Evolutionary conservation across 35 echinoderm and acorn worm genomes (phyloP), one percentile per base, ranked within the genome.

Genomic region (Ophiothrix spiculata): DNA sequence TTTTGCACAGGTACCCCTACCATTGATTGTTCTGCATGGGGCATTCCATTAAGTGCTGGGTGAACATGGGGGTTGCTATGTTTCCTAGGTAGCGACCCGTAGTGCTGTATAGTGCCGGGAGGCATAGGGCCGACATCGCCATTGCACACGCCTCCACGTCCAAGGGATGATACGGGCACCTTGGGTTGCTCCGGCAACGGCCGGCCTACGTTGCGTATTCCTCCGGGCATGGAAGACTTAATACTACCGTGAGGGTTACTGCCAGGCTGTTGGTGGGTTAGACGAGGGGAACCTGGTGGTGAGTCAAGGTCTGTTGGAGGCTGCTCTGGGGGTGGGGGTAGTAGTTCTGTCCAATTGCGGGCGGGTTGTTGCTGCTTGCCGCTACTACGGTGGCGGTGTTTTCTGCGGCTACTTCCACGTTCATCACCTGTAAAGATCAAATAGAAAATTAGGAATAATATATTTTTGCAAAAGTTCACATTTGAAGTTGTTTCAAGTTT

Each of bases 291-390:
- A 16, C 80, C 81, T 4, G 80, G 74, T 0, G 88, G 88, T 31
- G 88, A 81, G 49, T 95, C 93, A 10, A 81, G 83, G 74, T 91
- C 89, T 45, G 89, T 86, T 56, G 93, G 93, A 23, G 89, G 86
- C 89, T 95, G 89, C 78, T 91, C 89, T 12, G 93, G 93, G 34
- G 93, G 93, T 75, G 93, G 93, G 74, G 93, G 93, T 33, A 95
- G 88, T 60, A 95, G 84, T 64, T 95, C 93, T 34, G 93, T 87
- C 93, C 93, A 95, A 75, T 95, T 95, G 33, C 89, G 79, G 39
- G 90, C 87, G 19, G 93, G 81, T 38, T 84, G 79, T 73, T 12
- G 6, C 23, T 84, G 81, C 33, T 84, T 63, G 46, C 34, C 32
- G 34, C 81, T 60, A 63, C 81, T 34, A 64, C 81, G 54, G 54